Conservation (phyloP, 2,888 invertebrate species). For the Leptinotarsa tumamoca region DNA sequence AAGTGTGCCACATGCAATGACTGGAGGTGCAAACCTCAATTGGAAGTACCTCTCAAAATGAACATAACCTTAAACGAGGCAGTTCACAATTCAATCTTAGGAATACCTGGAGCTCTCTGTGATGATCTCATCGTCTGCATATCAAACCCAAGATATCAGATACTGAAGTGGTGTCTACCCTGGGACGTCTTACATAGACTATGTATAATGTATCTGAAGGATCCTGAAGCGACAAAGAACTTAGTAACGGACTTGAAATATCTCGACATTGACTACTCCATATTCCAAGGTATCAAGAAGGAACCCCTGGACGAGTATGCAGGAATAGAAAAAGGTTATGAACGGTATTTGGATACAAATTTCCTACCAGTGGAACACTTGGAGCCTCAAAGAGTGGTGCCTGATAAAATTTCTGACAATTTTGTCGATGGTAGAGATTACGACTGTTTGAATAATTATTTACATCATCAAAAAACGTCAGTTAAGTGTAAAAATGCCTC, state of each 20-base stretch:
- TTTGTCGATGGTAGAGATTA: slow-evolving; percentile 28
- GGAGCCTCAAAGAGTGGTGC: too few species aligned
- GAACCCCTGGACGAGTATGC: slow-evolving; percentile 67
- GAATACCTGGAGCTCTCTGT: slow-evolving; percentile 73
- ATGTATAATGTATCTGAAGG: slow-evolving; percentile 70
- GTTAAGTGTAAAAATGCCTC: not conserved
- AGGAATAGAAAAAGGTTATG: slow-evolving; percentile 60
- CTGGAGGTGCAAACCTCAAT: slow-evolving; percentile 60
- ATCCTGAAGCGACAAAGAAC: slow-evolving; percentile 72
- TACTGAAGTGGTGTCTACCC: slow-evolving; percentile 77
- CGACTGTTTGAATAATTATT: slow-evolving; percentile 31
- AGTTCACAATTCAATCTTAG: slow-evolving; percentile 67
- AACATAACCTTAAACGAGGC: slow-evolving; percentile 64
- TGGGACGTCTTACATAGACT: slow-evolving; percentile 70
- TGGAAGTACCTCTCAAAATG: slow-evolving; percentile 56
- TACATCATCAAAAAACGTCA: slow-evolving; percentile 22
- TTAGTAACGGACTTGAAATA: slow-evolving; percentile 79
- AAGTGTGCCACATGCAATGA: slow-evolving; percentile 61
- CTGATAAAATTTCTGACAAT: not conserved
- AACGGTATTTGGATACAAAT: slow-evolving; percentile 55
- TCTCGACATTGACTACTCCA: slow-evolving; percentile 77
- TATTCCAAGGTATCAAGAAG: slow-evolving; percentile 70
- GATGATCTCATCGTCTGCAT: slow-evolving; percentile 80
- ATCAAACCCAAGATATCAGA: slow-evolving; percentile 77
- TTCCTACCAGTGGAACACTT: slow-evolving; percentile 43